Base-by-base conservation (phyloP, 2,797 vertebrate species). In the Rhinoraja longicauda region DNA sequence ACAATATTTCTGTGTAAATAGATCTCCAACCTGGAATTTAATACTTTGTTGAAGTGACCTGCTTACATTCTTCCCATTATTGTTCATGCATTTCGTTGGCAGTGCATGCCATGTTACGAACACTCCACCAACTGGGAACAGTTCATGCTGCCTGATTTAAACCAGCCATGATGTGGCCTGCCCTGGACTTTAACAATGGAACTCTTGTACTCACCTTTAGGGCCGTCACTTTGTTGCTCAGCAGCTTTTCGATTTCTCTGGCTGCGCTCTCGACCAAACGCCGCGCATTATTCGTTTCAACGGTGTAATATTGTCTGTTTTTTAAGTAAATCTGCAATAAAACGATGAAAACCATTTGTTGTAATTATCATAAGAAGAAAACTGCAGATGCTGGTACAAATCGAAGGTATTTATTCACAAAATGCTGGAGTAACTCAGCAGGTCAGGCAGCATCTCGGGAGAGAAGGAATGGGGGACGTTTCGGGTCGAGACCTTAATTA, bases 211-310 rank as follows among this genome's bases (percentile, higher is more conserved):
- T 97, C 96, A 99, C 99, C 98, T 98, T 97, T 94, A 99, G 96
- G 79, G 98, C 98, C 94, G 97, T 97, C 12, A 98, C 98, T 94
- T 98, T 97, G 94, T 99, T 99, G 94, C 95, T 97, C 39, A 99
- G 96, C 94, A 99, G 97, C 94, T 98, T 98, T 95, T 99, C 98
- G 93, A 99, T 99, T 94, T 99, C 98, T 94, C 97, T 96, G 84
- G 99, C 98, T 86, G 98, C 98, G 94, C 97, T 96, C 95, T 97
- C 98, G 95, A 99, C 99, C 93, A 99, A 96, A 94, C 98, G 97
- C 79, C 96, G 97, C 24, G 99, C 98, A 26, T 99, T 97, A 92
- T 99, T 99, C 92, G 98, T 95, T 95, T 98, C 96, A 94, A 99
- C 97, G 4, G 96, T 98, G 95, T 97, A 99, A 93, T 97, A 94